Evolutionary conservation across 1,140 invertebrate species (phyloP), one percentile per base, ranked within the genome.

Genomic region (Lepidurus packardi): DNA sequence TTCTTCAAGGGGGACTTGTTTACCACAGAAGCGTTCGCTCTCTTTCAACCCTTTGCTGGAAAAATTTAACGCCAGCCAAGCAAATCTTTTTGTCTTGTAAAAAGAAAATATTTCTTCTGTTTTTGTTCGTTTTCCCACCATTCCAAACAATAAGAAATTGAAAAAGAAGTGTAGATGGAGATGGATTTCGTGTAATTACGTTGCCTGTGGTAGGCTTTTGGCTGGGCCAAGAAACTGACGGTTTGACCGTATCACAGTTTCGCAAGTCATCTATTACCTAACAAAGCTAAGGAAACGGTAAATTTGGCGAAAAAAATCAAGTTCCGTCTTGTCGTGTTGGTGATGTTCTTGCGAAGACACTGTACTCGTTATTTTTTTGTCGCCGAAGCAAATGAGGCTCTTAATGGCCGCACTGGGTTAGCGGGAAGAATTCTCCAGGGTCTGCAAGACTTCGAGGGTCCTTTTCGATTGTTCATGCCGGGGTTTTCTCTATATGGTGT

Each of bases 391-490:
- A 65, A 65, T 65, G 53, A 65, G 53, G 53, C 53, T 65, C 53
- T 13, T 65, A 65, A 21, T 65, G 53, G 53, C 53, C 21, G 16
- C 53, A 21, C n/a, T 16, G 53, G 53, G 53, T 13, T 65, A 65
- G 53, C 53, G 53, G 53, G 53, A 65, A 65, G 53, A 65, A 13
- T 65, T 65, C 53, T 65, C 53, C 9, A 65, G 21, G n/a, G 53
- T 65, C 53, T 65, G 53, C 53, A 65, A 7, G 53, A 65, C 53
- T 21, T 65, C 21, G 53, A 65, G 53, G 53, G 53, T 65, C 53
- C 53, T 65, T 65, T 65, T n/a, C 53, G 53, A 65, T 65, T 65
- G 53, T 65, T 65, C 53, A 65, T 65, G 53, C 53, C 53, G 21
- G 53, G 53, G 9, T 65, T 65, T 65, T 65, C 53, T 65, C 53